Percentiles rank a stretch among this genome's conserved stretches.
Evolutionary conservation across 2,113 vertebrate species (phyloP).

Genomic region (Brachypodius melanocephalos): DNA sequence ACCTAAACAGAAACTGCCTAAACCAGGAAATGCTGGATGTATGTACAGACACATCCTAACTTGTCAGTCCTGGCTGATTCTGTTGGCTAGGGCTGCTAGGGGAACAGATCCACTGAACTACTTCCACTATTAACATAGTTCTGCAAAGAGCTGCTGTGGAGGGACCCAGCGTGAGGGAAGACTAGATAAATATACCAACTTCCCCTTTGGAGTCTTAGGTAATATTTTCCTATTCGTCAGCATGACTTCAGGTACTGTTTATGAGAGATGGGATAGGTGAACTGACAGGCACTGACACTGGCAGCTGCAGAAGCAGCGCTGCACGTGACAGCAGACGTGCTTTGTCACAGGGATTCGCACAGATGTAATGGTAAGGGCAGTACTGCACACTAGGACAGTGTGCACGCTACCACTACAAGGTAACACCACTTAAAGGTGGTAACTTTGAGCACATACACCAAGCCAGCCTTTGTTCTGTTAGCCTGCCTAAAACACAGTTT

Average conservation of each 20-base stretch:
- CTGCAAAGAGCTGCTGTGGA: not conserved
- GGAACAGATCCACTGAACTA: not conserved
- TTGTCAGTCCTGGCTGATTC: not conserved
- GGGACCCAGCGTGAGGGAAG: not conserved
- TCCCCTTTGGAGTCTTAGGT: not conserved
- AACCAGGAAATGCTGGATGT: not conserved
- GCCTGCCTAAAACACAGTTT: not conserved
- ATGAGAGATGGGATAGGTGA: not conserved
- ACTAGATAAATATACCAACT: not conserved
- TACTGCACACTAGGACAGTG: rapidly evolving
- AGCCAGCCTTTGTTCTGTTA: not conserved
- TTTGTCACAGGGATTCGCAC: not conserved
- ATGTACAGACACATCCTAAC: not conserved
- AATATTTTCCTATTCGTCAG: not conserved
- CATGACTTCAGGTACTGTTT: not conserved
- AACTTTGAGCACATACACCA: not conserved
- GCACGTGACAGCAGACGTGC: rapidly evolving
- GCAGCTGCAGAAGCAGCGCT: rapidly evolving
- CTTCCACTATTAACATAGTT: not conserved
- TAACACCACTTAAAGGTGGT: not conserved
- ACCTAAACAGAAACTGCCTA: not conserved
- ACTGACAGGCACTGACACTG: not conserved
- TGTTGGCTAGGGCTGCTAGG: not conserved
- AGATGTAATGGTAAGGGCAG: not conserved
- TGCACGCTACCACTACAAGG: not conserved